phyloP scores from a whole-genome alignment of 1,140 invertebrate species.

The Mercenaria mercenaria region DNA sequence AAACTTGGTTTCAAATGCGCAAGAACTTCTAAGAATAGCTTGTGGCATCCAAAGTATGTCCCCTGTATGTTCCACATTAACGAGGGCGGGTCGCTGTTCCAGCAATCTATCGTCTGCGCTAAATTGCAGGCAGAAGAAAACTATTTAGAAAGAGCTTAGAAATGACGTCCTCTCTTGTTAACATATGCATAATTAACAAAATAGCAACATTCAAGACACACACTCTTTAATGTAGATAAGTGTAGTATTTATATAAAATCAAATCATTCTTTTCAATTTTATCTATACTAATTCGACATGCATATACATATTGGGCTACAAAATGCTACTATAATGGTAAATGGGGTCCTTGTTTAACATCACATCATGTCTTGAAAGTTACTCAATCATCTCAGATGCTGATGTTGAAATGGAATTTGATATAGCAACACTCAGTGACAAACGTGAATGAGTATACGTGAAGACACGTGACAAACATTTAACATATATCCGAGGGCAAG shows the following conservation, averaged over 20 bases:
- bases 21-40: conserved; percentile 99
- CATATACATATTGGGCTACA: too few relatives aligned
- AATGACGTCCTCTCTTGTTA: not conserved
- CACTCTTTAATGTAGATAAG: too few relatives aligned
- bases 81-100: conserved; percentile 84
- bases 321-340: too few relatives aligned
- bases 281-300: too few relatives aligned
- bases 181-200: not conserved
- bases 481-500: not conserved
- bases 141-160: conserved; percentile 5
- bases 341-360: too few relatives aligned
- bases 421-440: not conserved
- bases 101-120: conserved; percentile 85
- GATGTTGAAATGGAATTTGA: not conserved
- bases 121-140: conserved; percentile 62
- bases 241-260: too few relatives aligned
- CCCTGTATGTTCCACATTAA: conserved; percentile 91
- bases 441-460: conserved; percentile 6
- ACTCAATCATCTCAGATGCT: not conserved
- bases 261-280: too few relatives aligned
- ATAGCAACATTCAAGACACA: conserved; percentile 18
- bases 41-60: conserved; percentile 99
- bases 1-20: conserved; percentile 89
- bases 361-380: not conserved
- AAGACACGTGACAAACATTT: conserved; percentile 7